Conservation (phyloP, 1,140 invertebrate genomes). For the Drosophila parvula region DNA sequence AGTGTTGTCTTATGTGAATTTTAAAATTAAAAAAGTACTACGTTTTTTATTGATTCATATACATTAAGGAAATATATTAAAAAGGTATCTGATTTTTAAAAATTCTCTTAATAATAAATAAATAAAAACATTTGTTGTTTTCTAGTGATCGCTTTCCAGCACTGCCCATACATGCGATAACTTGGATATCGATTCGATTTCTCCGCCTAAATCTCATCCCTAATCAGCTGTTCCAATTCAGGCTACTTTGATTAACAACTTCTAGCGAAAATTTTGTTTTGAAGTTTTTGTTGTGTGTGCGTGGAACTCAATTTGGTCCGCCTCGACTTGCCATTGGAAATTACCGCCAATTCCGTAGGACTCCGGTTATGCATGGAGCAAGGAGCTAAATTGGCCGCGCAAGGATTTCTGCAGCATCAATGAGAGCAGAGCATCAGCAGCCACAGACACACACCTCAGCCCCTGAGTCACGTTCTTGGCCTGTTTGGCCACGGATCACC, state of each 20-base stretch:
- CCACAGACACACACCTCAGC: constrained; percentile 9
- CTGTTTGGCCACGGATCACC: constrained; percentile 28
- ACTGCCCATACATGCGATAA: constrained; percentile 9
- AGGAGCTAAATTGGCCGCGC: constrained; percentile 11
- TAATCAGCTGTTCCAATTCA: constrained; percentile 34
- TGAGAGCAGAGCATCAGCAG: constrained; percentile 13
- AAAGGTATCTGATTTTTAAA: background rate
- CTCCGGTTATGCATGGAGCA: constrained; percentile 10
- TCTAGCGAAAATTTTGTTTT: constrained; percentile 38
- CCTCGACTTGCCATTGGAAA: background rate
- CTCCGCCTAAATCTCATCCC: constrained; percentile 1
- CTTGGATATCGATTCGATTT: constrained; percentile 25
- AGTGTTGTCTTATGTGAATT: background rate
- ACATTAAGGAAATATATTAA: too few species aligned
- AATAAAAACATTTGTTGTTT: background rate
- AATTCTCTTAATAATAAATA: background rate
- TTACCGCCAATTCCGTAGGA: background rate
- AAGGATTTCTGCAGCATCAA: constrained; percentile 34
- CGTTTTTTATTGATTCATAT: too few species aligned
- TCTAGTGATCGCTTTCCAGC: background rate
- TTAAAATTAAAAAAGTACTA: too few species aligned
- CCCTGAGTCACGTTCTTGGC: constrained; percentile 39
- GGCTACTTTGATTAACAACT: constrained; percentile 44
- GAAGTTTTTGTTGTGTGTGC: constrained; percentile 22
- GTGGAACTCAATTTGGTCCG: constrained; percentile 5